A percentile compares a stretch with the other conserved stretches of the same genome.
These are phyloP conservation scores for Pollenia griseotomentosa DNA, from an alignment of 2,888 invertebrate genomes.

Conservation along the genomic window DNA sequence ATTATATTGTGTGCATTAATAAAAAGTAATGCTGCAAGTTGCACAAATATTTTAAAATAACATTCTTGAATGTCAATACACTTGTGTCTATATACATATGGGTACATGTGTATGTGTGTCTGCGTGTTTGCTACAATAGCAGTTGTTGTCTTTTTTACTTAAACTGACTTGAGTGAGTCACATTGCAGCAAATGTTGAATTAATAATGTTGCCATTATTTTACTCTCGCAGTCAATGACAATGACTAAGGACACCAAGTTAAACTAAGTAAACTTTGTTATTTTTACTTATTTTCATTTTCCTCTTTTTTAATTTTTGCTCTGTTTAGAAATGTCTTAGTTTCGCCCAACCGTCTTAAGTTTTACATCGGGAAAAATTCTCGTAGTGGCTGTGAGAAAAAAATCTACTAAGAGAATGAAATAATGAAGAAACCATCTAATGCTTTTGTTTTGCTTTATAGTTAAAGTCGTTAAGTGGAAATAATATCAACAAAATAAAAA, in stretches of 20 bases:
- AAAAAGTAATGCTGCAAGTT: slow-evolving; percentile 57
- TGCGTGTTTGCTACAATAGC: background rate
- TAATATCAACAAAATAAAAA: background rate
- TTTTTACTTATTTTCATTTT: slow-evolving; percentile 45
- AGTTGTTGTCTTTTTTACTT: slow-evolving; percentile 66
- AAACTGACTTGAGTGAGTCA: slow-evolving; percentile 59
- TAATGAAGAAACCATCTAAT: slow-evolving; percentile 57
- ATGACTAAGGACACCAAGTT: slow-evolving; percentile 63
- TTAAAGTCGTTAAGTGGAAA: slow-evolving; percentile 61
- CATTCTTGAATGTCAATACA: slow-evolving; percentile 26
- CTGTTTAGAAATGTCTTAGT: slow-evolving; percentile 64
- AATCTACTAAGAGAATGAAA: slow-evolving; percentile 17
- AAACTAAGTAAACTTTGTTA: slow-evolving; percentile 51
- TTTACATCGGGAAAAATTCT: slow-evolving; percentile 14
- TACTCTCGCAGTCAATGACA: slow-evolving; percentile 63
- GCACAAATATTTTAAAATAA: slow-evolving; percentile 56
- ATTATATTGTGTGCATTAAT: slow-evolving; percentile 41
- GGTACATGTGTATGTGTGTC: background rate
- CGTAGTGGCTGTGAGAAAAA: slow-evolving; percentile 7
- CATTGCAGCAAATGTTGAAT: slow-evolving; percentile 70
- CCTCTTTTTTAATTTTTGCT: slow-evolving; percentile 15
- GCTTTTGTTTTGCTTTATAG: slow-evolving; percentile 58
- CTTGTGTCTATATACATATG: background rate
- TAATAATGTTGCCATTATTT: slow-evolving; percentile 68
- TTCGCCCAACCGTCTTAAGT: slow-evolving; percentile 52